phyloP scores from a whole-genome alignment of 2,888 invertebrate genomes.

The Eudasyphora cyanicolor region DNA sequence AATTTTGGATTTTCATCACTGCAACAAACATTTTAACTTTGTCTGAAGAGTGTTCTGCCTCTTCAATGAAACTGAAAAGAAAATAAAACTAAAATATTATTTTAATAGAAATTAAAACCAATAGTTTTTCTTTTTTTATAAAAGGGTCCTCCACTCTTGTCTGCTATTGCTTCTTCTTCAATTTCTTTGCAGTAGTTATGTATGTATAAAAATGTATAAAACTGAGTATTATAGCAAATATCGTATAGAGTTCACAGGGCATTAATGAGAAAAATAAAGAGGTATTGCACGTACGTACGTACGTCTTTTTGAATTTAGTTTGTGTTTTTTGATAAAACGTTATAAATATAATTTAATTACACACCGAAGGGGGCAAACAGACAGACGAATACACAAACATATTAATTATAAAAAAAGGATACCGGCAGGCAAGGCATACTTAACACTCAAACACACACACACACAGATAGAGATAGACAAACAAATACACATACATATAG shows the following conservation, averaged over 20 bases:
- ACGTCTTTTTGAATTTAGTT: background rate
- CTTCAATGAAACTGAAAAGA: conserved; percentile 24
- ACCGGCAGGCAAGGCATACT: conserved; percentile 2
- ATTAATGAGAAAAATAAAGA: background rate
- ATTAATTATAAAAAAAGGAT: conserved; percentile 19
- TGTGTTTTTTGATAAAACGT: conserved; percentile 4
- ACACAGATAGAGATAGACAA: background rate
- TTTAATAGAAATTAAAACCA: background rate
- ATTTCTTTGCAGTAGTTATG: conserved; percentile 1
- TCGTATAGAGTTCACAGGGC: conserved; percentile 14
- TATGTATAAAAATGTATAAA: background rate
- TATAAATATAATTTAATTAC: conserved; percentile 22
- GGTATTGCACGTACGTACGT: background rate
- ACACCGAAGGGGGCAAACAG: background rate
- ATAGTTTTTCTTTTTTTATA: conserved; percentile 59
- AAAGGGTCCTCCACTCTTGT: conserved; percentile 37
- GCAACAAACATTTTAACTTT: conserved; percentile 56
- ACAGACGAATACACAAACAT: background rate
- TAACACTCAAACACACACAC: conserved; percentile 11
- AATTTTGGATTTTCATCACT: background rate
- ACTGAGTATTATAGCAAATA: conserved; percentile 14
- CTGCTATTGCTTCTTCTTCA: conserved; percentile 5
- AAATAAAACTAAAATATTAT: conserved; percentile 43
- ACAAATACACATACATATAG: background rate
- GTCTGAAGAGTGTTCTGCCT: no score